phyloP scores from a whole-genome alignment of 2,888 invertebrate genomes.

The Camponotus fellah region DNA sequence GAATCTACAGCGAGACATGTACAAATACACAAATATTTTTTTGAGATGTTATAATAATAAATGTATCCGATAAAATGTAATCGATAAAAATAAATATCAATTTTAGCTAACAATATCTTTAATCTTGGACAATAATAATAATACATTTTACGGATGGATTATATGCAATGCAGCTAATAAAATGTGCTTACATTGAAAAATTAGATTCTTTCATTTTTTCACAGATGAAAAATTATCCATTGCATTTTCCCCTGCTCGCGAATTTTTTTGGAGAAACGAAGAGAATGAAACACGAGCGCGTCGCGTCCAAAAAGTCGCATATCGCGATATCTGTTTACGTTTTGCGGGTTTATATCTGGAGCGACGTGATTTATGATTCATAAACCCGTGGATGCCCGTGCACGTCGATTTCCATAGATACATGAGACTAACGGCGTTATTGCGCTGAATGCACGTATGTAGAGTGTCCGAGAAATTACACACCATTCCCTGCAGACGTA shows the following conservation, averaged over 20 bases:
- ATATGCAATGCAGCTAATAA: not conserved
- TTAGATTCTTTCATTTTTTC: slow-evolving; percentile 21
- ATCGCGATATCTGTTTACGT: slow-evolving; percentile 72
- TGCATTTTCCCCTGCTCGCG: not conserved
- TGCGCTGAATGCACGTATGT: slow-evolving; percentile 37
- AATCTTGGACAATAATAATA: not conserved
- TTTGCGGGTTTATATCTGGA: slow-evolving; percentile 69
- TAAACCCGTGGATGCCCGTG: slow-evolving; percentile 66
- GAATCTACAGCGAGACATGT: not conserved
- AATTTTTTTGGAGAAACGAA: not conserved
- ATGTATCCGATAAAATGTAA: not conserved
- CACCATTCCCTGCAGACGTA: not conserved
- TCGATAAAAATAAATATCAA: slow-evolving; percentile 2
- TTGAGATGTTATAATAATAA: not conserved
- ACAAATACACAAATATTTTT: not conserved
- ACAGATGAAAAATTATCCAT: slow-evolving; percentile 19
- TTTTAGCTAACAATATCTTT: not conserved
- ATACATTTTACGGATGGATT: not conserved
- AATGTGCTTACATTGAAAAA: not conserved
- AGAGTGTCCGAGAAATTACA: not conserved
- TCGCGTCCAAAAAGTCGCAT: slow-evolving; percentile 66
- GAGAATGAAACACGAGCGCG: not conserved
- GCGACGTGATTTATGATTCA: slow-evolving; percentile 72
- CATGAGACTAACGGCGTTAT: slow-evolving; percentile 65
- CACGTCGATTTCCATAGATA: slow-evolving; percentile 72